These are phyloP conservation scores for Protosalanx chinensis DNA, from an alignment of 2,797 vertebrate genomes.

Conservation along the genomic window DNA sequence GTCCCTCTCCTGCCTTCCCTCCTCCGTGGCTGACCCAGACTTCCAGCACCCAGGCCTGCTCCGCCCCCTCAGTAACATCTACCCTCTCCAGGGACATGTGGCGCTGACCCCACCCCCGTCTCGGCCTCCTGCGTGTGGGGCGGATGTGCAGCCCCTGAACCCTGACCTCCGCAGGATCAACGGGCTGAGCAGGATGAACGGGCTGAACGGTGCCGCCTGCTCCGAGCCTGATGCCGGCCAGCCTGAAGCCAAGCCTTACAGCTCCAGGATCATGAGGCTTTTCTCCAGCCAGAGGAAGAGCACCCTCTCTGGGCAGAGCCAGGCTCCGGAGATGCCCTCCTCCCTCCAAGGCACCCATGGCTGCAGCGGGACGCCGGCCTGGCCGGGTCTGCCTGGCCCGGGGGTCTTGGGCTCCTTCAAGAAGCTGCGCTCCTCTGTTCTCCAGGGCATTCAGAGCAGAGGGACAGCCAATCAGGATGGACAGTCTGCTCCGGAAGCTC, in stretches of 20 bases:
- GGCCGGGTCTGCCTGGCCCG: constrained; percentile 83
- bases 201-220: constrained; percentile 51
- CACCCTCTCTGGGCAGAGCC: constrained; percentile 38
- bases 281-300: constrained; percentile 80
- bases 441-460: constrained; percentile 87
- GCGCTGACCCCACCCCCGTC: constrained; percentile 48
- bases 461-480: constrained; percentile 59
- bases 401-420: constrained; percentile 95
- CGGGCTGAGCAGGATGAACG: constrained; percentile 58
- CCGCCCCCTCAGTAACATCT: constrained; percentile 59
- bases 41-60: constrained; percentile 40
- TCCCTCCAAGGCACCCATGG: constrained; percentile 63
- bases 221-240: constrained; percentile 61
- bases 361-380: constrained; percentile 66
- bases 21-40: constrained; percentile 51
- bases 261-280: constrained; percentile 83
- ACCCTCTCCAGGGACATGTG: constrained; percentile 48
- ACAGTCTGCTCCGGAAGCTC: constrained; percentile 30
- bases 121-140: constrained; percentile 52
- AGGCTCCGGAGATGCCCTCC: constrained; percentile 59
- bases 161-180: constrained; percentile 28
- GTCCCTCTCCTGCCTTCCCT: constrained; percentile 42
- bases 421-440: constrained; percentile 88
- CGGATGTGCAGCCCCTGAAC: constrained; percentile 50
- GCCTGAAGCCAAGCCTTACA: constrained; percentile 70